phyloP scores from a whole-genome alignment of 1,140 invertebrate genomes.

The Acromyrmex echinatior region DNA sequence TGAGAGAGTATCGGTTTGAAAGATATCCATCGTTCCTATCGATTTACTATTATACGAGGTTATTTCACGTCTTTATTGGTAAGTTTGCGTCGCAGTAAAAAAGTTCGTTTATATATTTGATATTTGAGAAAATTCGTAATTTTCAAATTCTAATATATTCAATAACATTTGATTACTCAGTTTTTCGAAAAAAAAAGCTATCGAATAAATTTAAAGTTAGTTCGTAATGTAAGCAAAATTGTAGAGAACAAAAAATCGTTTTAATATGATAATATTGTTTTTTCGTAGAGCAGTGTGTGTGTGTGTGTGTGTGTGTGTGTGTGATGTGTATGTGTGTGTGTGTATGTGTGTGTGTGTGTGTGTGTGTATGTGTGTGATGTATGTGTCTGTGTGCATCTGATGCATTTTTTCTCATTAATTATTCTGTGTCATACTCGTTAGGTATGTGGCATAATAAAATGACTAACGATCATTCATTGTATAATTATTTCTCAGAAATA shows the following conservation, averaged over 20 bases:
- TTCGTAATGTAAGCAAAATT: conserved; percentile 12
- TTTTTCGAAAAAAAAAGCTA: background rate
- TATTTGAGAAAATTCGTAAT: background rate
- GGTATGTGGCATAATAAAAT: conserved; percentile 5
- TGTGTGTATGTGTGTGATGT: no score
- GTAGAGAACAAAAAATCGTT: background rate
- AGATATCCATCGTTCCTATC: background rate
- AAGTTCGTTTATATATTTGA: background rate
- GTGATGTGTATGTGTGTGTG: no score
- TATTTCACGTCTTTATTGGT: background rate
- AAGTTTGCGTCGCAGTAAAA: background rate
- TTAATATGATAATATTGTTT: background rate
- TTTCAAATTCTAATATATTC: background rate
- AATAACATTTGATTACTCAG: background rate
- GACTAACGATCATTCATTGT: conserved; percentile 1
- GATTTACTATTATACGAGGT: conserved; percentile 6
- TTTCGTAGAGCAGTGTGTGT: background rate
- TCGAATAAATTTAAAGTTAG: background rate
- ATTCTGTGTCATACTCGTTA: background rate
- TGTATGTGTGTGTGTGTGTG: background rate
- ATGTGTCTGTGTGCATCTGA: background rate
- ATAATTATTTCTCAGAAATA: conserved; percentile 16
- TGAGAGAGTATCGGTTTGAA: background rate
- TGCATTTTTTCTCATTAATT: conserved; percentile 15
- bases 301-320: background rate